Conservation (phyloP, 1,140 invertebrate genomes). For the Triops cancriformis region DNA sequence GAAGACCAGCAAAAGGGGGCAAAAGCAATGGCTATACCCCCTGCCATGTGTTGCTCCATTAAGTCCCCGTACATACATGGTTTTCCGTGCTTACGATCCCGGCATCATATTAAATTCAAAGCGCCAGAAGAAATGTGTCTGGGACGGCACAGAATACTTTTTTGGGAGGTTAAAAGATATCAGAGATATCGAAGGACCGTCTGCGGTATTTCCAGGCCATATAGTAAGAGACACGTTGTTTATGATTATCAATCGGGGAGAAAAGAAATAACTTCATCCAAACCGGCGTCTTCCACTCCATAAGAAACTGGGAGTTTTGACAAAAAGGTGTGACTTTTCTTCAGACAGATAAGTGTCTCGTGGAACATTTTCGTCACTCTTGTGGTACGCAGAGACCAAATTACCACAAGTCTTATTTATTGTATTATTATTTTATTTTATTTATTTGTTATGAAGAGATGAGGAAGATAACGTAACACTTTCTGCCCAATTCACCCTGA, state of each 20-base stretch:
- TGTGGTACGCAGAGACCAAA: background rate
- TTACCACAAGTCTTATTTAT: background rate
- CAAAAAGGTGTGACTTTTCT: background rate
- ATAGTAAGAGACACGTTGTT: background rate
- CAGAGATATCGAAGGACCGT: background rate
- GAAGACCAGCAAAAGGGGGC: background rate
- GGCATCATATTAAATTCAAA: background rate
- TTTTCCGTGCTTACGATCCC: background rate
- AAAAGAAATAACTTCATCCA: background rate
- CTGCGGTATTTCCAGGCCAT: background rate
- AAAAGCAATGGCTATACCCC: background rate
- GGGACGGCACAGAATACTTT: background rate
- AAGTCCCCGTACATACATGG: background rate
- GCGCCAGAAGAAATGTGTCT: background rate
- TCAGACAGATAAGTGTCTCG: background rate
- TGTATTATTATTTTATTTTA: background rate
- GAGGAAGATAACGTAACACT: background rate
- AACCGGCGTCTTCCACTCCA: background rate
- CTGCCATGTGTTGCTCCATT: slow-evolving; percentile 9
- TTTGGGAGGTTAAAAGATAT: background rate
- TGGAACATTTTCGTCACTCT: background rate
- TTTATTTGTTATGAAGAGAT: background rate
- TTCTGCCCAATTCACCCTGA: background rate
- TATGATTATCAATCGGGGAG: background rate
- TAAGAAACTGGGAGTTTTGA: background rate